Conservation (phyloP, 2,113 vertebrate species). For the Nothocercus julius region DNA sequence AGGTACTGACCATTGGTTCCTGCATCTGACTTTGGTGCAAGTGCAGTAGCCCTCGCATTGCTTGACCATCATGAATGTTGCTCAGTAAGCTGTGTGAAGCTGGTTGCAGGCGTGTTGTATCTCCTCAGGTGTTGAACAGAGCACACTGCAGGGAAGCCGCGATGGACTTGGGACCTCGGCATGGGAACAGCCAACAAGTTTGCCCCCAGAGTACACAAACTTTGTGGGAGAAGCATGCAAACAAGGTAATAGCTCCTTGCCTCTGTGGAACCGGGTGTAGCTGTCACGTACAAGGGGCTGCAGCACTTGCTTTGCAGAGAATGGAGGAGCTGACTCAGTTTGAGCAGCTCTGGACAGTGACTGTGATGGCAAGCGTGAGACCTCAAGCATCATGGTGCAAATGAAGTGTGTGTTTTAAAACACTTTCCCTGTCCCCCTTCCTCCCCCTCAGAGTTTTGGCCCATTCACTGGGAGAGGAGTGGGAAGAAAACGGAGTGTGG, state of each 20-base stretch:
- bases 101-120: background rate
- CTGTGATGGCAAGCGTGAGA: background rate
- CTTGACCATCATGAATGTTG: background rate
- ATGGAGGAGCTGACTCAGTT: background rate
- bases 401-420: too few relatives aligned
- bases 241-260: background rate
- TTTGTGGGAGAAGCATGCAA: fast-evolving
- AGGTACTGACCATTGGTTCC: background rate
- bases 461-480: background rate
- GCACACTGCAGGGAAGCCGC: background rate
- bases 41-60: background rate
- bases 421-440: background rate
- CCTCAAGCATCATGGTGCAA: background rate
- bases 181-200: background rate
- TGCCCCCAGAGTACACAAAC: background rate
- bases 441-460: background rate
- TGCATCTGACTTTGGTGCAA: background rate
- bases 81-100: background rate
- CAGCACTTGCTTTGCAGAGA: background rate
- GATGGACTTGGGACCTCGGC: background rate
- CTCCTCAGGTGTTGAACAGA: background rate
- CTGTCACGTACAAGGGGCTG: fast-evolving
- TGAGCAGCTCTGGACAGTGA: background rate
- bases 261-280: fast-evolving
- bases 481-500: background rate